phyloP scores from a whole-genome alignment of 1,140 invertebrate species.

The Plutomurus gul region DNA sequence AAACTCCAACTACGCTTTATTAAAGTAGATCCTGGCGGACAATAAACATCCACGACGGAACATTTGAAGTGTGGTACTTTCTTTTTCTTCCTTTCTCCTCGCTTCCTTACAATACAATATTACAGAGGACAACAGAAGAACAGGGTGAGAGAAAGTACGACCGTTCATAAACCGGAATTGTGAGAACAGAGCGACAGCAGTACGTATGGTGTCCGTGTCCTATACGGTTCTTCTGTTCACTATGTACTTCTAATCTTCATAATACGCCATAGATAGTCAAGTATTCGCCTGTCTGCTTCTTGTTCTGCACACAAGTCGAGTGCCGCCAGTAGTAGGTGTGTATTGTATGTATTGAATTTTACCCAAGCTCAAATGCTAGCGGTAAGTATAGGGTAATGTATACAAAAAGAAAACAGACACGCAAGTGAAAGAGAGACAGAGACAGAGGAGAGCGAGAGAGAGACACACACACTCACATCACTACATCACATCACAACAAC shows the following conservation, averaged over 20 bases:
- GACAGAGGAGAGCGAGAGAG: background rate
- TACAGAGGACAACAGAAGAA: background rate
- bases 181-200: background rate
- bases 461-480: background rate
- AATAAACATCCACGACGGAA: constrained; percentile 17
- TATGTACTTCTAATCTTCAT: constrained; percentile 15
- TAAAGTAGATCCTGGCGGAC: constrained; percentile 1
- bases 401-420: background rate
- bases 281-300: too few species aligned
- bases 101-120: background rate
- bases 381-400: background rate
- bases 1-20: too few species aligned
- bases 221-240: background rate
- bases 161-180: background rate
- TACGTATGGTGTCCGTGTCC: background rate
- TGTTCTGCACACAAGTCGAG: too few species aligned
- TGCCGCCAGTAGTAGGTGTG: too few species aligned
- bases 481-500: background rate
- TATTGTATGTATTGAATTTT: background rate
- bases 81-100: background rate
- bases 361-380: background rate
- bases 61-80: background rate
- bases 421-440: background rate
- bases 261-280: constrained; percentile 8
- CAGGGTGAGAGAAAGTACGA: background rate